Evolutionary conservation across 2,888 invertebrate species (phyloP).

Genomic region (Alloplasta piceator): DNA sequence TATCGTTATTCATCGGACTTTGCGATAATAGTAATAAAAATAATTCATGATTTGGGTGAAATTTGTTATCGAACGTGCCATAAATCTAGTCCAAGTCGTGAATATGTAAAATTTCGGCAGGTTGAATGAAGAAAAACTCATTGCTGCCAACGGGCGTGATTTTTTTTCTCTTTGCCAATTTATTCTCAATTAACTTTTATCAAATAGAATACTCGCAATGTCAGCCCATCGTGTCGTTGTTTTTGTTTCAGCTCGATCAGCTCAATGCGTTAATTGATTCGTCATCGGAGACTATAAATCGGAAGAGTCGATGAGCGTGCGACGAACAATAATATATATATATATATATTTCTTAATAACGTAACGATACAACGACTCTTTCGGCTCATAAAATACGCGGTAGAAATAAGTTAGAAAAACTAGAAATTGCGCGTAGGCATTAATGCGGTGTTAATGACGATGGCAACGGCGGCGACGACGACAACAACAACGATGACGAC

Average conservation of each 20-base stretch:
- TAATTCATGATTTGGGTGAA: too few species aligned
- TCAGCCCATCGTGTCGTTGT: conserved; percentile 16
- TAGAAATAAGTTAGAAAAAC: conserved; percentile 57
- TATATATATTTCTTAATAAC: conserved; percentile 9
- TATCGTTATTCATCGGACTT: too few species aligned
- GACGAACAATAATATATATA: not conserved
- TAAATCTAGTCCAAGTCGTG: too few species aligned
- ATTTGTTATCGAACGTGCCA: too few species aligned
- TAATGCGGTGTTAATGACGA: too few species aligned
- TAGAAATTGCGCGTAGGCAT: not conserved
- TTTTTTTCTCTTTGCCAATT: too few species aligned
- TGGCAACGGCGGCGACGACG: too few species aligned
- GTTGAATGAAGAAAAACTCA: conserved; percentile 12
- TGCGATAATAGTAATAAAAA: too few species aligned
- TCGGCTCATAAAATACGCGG: conserved; percentile 12
- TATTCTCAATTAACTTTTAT: conserved; percentile 51
- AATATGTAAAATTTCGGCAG: too few species aligned
- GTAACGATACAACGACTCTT: conserved; percentile 36
- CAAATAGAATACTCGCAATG: conserved; percentile 67
- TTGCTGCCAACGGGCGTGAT: conserved; percentile 29
- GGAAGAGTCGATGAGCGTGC: conserved; percentile 20
- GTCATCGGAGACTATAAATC: conserved; percentile 28
- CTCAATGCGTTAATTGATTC: conserved; percentile 5
- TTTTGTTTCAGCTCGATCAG: not conserved
- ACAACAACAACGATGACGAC: too few species aligned